Base-by-base conservation (phyloP, 2,797 vertebrate genomes). In the Acanthurus leucopareius region DNA sequence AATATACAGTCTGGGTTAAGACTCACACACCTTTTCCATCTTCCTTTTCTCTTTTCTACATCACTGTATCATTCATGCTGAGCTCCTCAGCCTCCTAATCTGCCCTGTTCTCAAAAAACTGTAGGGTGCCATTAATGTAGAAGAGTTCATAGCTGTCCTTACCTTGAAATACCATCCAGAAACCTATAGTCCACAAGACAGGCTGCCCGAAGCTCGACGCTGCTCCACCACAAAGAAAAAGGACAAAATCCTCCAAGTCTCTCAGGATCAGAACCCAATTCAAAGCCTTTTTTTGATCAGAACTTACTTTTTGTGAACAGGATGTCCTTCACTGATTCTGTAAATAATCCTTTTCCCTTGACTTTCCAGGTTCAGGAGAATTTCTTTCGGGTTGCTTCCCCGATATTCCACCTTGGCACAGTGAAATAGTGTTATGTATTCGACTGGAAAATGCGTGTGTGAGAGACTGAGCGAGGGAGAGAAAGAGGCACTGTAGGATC, bases 91-190 rank as follows among this genome's bases (percentile, higher is more conserved):
- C 53, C 77, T 47, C 48, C 49, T 62, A 80, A 87, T 89, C 84
- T 79, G 59, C 48, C 59, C 86, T 80, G 75, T 87, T 53, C 64
- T 59, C 38, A 60, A 19, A 67, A 75, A 81, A 19, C 63, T 67
- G 57, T 49, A 75, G 52, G 63, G 57, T 63, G 53, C 38, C 62
- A 68, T 74, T 40, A 52, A 76, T 59, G 51, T 72, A 65, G 56
- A 66, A 73, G 45, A 86, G 73, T 22, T 28, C 0, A 3, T 48
- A 42, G 44, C 73, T 53, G 74, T 82, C 54, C 93, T 95, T 95
- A 95, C 95, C 95, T 96, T 90, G 32, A 89, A 89, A 87, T 84
- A 71, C 44, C 68, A 87, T 90, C 85, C 86, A 82, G 87, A 86
- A 86, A 86, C 79, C 72, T 85, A 90, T 91, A 94, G 91, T 94